Base-by-base conservation (phyloP, 35 echinoderm and acorn worm genomes). In the Apostichopus japonicus region DNA sequence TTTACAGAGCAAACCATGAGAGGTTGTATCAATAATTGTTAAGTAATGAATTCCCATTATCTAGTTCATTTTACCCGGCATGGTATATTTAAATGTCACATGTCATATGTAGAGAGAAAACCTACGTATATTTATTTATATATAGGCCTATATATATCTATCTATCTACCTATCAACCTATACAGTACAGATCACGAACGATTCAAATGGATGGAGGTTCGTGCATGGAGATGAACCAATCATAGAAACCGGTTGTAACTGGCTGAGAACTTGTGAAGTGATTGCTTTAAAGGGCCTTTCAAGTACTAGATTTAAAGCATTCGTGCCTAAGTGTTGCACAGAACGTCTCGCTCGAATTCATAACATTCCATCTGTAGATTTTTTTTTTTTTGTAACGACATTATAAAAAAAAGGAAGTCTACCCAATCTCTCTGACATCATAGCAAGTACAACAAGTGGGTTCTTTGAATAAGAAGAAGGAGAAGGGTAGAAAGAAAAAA, bases 301-400 rank as follows among this genome's bases (percentile, higher is more conserved):
- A 84, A 84, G 81, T 84, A 23, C 55, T 84, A 24, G 8, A 55
- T 6, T 19, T 58, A 10, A 58, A 10, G 15, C 17, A 7, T 84
- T 57, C 81, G 81, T 84, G 81, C 54, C 57, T 84, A 84, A 84
- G 81, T 84, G 56, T 84, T 84, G 81, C 81, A 54, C 54, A 54
- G 55, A 59, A 53, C 21, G 81, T 84, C 81, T 57, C 81, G 81
- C 81, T 58, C 81, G 81, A 57, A 57, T 58, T 84, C 54, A 55
- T 23, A 84, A 24, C 54, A 57, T 84, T 84, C n/a, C 57, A 84
- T 80, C 54, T 54, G 17, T 67, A 75, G 21, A 75, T 75, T 73
- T 75, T 75, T 75, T 75, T 75, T 75, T 73, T 73, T 73, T 73
- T 73, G 10, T 73, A 7, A 19, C 13, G 16, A 80, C 78, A 23